A percentile compares a stretch with the other conserved stretches of the same genome.
These are phyloP conservation scores for Enteromius radiatus DNA, from an alignment of 2,797 vertebrate species.

Conservation along the genomic window DNA sequence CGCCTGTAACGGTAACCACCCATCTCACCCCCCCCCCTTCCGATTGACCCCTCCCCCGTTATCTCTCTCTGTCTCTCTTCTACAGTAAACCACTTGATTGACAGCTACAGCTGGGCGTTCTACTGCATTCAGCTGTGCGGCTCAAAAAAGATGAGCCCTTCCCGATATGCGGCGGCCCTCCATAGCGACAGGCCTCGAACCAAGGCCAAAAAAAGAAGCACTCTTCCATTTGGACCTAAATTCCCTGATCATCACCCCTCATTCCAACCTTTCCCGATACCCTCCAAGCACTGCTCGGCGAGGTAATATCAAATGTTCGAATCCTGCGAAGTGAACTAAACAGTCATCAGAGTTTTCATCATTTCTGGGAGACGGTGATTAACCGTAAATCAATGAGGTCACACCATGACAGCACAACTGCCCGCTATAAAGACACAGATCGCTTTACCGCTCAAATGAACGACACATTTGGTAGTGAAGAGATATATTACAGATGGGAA, in stretches of 20 bases:
- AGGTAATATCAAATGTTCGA: constrained; percentile 15
- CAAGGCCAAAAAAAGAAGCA: constrained; percentile 81
- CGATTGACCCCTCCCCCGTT: constrained; percentile 49
- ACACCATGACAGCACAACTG: constrained; percentile 56
- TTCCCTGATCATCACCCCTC: constrained; percentile 25
- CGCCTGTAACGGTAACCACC: constrained; percentile 47
- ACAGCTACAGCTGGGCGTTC: constrained; percentile 79
- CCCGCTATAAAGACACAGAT: constrained; percentile 56
- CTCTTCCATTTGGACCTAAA: constrained; percentile 46
- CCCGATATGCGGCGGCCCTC: constrained; percentile 65
- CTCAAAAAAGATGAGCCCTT: constrained; percentile 77
- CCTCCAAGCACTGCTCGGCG: not conserved
- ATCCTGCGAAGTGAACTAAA: constrained; percentile 20
- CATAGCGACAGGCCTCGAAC: constrained; percentile 81
- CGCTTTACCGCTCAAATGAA: constrained; percentile 53
- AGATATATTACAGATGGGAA: constrained; percentile 60
- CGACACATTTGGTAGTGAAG: constrained; percentile 54
- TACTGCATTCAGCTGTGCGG: constrained; percentile 76
- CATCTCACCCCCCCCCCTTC: constrained; percentile 64
- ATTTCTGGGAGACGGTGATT: constrained; percentile 50
- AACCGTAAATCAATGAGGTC: constrained; percentile 64
- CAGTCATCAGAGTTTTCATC: not conserved
- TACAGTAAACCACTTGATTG: constrained; percentile 79
- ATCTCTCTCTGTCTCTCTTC: constrained; percentile 42
- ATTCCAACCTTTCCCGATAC: constrained; percentile 30